These are phyloP conservation scores for Mormoops blainvillei DNA, from an alignment of 2,113 vertebrate genomes.

Conservation along the genomic window DNA sequence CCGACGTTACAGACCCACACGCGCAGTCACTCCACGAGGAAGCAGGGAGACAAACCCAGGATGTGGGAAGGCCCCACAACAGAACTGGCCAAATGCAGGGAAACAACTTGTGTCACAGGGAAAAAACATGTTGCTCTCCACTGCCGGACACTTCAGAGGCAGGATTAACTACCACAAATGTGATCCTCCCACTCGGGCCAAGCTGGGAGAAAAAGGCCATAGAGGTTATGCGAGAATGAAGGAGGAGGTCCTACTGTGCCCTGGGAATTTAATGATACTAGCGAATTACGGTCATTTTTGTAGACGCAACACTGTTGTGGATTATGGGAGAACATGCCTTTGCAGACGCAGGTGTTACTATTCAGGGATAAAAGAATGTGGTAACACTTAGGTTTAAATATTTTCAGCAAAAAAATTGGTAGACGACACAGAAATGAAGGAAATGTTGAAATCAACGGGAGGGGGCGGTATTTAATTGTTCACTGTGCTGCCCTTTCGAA, in stretches of 20 bases:
- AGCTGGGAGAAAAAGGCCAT: neutral
- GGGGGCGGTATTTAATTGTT: neutral
- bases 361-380: neutral
- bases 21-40: neutral
- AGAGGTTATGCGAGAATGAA: too few species aligned
- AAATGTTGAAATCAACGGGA: neutral
- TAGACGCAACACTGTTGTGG: neutral
- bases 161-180: fast-evolving
- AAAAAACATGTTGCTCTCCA: neutral
- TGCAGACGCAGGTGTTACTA: neutral
- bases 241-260: neutral
- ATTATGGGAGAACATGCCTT: neutral
- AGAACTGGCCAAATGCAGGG: neutral
- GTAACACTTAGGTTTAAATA: neutral
- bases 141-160: neutral
- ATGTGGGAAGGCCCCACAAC: neutral
- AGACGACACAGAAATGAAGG: neutral
- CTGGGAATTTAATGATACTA: fast-evolving
- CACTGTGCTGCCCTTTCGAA: neutral
- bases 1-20: neutral
- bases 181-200: fast-evolving
- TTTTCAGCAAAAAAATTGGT: neutral
- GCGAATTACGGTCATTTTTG: neutral
- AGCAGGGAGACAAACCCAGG: neutral
- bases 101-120: neutral